Evolutionary conservation across 2,888 invertebrate species (phyloP).

Genomic region (Norana najaformis): DNA sequence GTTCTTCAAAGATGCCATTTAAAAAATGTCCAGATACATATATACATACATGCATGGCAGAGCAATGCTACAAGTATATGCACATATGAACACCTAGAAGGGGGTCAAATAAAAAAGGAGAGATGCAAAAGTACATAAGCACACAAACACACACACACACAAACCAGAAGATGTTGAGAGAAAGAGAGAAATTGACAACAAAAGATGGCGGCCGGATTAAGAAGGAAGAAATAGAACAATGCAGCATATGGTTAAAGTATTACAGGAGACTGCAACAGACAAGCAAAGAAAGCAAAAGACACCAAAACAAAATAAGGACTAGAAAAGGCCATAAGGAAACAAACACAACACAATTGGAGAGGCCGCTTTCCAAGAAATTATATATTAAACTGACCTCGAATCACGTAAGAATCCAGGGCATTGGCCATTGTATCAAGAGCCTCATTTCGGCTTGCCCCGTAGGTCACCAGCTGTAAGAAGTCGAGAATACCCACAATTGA

Average conservation of each 20-base stretch:
- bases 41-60: background rate
- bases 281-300: background rate
- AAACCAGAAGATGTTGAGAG: background rate
- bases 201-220: background rate
- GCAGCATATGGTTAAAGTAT: background rate
- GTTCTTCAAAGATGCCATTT: background rate
- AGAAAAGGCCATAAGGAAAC: background rate
- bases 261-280: background rate
- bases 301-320: background rate
- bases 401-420: slow-evolving; percentile 71
- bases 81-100: background rate
- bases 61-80: background rate
- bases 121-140: too few species aligned
- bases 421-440: slow-evolving; percentile 62
- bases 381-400: slow-evolving; percentile 63
- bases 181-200: background rate
- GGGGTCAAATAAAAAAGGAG: background rate
- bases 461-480: slow-evolving; percentile 66
- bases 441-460: slow-evolving; percentile 65
- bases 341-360: background rate
- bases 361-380: background rate
- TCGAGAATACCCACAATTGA: background rate
- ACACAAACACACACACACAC: background rate
- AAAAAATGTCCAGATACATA: background rate
- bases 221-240: background rate